These are phyloP conservation scores for Notothenia coriiceps DNA, from an alignment of 2,113 vertebrate genomes.

Conservation along the genomic window DNA sequence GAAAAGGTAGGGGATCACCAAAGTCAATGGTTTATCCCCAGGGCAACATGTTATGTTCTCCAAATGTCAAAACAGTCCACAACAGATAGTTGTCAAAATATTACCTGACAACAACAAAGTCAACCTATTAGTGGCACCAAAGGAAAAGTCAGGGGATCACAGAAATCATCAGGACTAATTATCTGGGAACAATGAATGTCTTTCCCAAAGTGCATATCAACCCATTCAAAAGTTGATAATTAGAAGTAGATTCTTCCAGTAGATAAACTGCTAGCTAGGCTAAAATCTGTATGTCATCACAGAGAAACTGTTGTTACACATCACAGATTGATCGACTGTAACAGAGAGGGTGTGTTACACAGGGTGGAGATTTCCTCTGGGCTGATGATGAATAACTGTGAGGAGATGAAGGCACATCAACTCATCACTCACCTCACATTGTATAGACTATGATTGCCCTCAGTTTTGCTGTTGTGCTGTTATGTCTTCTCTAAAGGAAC, in stretches of 20 bases:
- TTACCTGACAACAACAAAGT: background rate
- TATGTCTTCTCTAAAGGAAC: slow-evolving; percentile 29
- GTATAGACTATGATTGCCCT: slow-evolving; percentile 29
- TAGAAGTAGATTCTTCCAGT: background rate
- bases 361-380: slow-evolving; percentile 63
- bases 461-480: slow-evolving; percentile 18
- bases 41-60: background rate
- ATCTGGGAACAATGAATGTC: slow-evolving; percentile 1
- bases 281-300: slow-evolving; percentile 25
- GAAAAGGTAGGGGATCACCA: background rate
- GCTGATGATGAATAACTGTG: slow-evolving; percentile 49
- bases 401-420: slow-evolving; percentile 48
- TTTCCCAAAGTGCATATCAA: background rate
- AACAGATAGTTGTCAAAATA: background rate
- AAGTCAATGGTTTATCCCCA: background rate
- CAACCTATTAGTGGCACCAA: background rate
- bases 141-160: background rate
- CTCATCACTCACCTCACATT: slow-evolving; percentile 40
- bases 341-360: slow-evolving; percentile 23
- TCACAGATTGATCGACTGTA: slow-evolving; percentile 42
- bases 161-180: background rate
- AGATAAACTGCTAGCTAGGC: background rate
- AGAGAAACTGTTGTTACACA: slow-evolving; percentile 29
- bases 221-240: background rate
- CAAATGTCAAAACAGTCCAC: background rate